Conservation (phyloP, 1,140 invertebrate genomes). For the Piezodorus guildinii region DNA sequence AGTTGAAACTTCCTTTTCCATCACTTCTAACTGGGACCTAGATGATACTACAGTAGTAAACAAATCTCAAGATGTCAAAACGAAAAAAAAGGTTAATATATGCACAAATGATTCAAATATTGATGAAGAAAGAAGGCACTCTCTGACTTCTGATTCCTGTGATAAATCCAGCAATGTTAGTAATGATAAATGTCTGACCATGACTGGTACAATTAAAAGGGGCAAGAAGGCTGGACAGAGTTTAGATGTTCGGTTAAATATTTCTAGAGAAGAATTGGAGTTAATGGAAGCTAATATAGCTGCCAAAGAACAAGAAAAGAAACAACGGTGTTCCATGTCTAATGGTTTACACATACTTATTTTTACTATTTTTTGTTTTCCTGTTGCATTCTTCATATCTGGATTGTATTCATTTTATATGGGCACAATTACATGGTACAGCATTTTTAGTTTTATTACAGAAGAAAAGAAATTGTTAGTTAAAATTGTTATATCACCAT, state of each 20-base stretch:
- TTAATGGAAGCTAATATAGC: slow-evolving; percentile 50
- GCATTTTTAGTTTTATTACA: slow-evolving; percentile 55
- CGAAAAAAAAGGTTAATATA: slow-evolving; percentile 45
- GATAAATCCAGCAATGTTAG: slow-evolving; percentile 28
- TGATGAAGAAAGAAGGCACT: slow-evolving; percentile 27
- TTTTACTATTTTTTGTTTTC: slow-evolving; percentile 51
- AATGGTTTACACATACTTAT: slow-evolving; percentile 55
- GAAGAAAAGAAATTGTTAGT: slow-evolving; percentile 51
- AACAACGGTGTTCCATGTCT: slow-evolving; percentile 38
- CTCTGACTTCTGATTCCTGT: slow-evolving; percentile 29
- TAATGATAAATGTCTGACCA: slow-evolving; percentile 37
- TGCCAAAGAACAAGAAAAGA: slow-evolving; percentile 35
- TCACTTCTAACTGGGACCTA: background rate
- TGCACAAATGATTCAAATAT: slow-evolving; percentile 36
- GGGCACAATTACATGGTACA: slow-evolving; percentile 65
- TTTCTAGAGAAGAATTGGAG: slow-evolving; percentile 55
- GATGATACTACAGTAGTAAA: background rate
- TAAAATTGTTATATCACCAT: slow-evolving; percentile 48
- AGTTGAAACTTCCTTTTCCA: slow-evolving; percentile 20
- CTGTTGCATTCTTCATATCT: slow-evolving; percentile 50
- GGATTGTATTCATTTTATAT: slow-evolving; percentile 58
- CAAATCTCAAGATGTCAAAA: slow-evolving; percentile 22
- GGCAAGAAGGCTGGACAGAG: slow-evolving; percentile 60
- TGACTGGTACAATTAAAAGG: slow-evolving; percentile 59
- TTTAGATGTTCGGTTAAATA: slow-evolving; percentile 57